Base-by-base conservation (phyloP, 1,140 invertebrate genomes). In the Sarcophaga peregrina region DNA sequence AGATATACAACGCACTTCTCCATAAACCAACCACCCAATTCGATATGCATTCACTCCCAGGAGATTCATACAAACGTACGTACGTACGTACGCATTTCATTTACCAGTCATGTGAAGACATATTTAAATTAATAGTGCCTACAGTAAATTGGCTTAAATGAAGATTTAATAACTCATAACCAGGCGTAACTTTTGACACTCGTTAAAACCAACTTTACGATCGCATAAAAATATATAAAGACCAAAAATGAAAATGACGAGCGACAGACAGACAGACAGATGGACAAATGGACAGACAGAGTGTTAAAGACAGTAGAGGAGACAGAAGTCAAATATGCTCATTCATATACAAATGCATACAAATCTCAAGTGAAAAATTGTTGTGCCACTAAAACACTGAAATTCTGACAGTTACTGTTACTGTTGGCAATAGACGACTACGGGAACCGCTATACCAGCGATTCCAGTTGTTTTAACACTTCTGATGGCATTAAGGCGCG, bases 121-220 rank as follows among this genome's bases (percentile, higher is more conserved):
- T 4, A 50, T 7, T 78, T 2, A 17, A 78, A 78, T 68, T 68
- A 68, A 9, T 68, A 25, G 62, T 25, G 62, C 62, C 20, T 58
- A 74, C 83, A 80, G 68, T 54, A 81, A 83, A 68, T 76, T 85
- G 85, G 76, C 17, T 52, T 62, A 50, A 82, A 83, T 84, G 82
- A 82, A 83, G 83, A 76, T 86, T 86, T 87, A 81, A 87, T 87
- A 87, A 85, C 85, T 88, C 87, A 88, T 88, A 88, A 88, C 85
- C 84, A 88, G 87, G 86, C 85, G 86, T 86, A 86, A 83, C 86
- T 85, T 82, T 83, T 83, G 84, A 85, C 50, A 85, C 80, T 85
- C 85, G 82, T 88, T 85, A 87, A 88, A 82, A 15, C 10, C 6
- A 17, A 20, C n/a, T 58, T 62, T 37, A 62, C 74, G 74, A 76